Evolutionary conservation across 2,113 vertebrate genomes (phyloP), one percentile per base, ranked within the genome.

Genomic region (Arothron firmamentum): DNA sequence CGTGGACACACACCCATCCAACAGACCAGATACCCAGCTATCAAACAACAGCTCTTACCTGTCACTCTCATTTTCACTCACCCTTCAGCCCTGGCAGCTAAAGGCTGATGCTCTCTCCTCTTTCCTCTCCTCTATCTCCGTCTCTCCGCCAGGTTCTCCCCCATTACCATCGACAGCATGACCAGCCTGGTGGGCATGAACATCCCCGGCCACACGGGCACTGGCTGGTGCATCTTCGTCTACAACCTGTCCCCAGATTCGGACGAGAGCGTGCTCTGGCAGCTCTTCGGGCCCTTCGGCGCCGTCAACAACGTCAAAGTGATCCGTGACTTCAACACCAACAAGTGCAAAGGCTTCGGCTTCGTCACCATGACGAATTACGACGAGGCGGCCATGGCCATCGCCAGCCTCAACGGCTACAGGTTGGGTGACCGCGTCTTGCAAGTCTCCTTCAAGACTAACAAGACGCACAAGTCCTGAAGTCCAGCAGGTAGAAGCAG

Each of bases 361-460:
- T 99, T 99, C 81, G 97, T 99, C 90, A 99, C 97, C 90, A 99
- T 99, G 97, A 99, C 97, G 89, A 99, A 99, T 93, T 99, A 99
- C 78, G 97, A 99, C 17, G 97, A 99, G 91, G 97, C 97, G 49
- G 97, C 97, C 89, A 99, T 99, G 97, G 97, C 97, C 48, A 99
- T 99, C 80, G 96, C 97, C 85, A 99, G 97, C 91, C 95, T 99
- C 92, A 99, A 99, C 75, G 97, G 97, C 90, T 99, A 99, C 88
- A 94, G 97, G 90, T 91, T 99, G 92, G 97, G 97, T 81, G 97
- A 99, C 92, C 92, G 97, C 78, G 97, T 99, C 91, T 91, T 99
- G 91, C 97, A 99, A 94, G 97, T 99, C 91, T 99, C 97, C 90
- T 99, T 99, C 94, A 99, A 99, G 94, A 99, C 97, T 92, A 99